Conservation (phyloP, 2,113 vertebrate genomes). For the Cettia cetti region DNA sequence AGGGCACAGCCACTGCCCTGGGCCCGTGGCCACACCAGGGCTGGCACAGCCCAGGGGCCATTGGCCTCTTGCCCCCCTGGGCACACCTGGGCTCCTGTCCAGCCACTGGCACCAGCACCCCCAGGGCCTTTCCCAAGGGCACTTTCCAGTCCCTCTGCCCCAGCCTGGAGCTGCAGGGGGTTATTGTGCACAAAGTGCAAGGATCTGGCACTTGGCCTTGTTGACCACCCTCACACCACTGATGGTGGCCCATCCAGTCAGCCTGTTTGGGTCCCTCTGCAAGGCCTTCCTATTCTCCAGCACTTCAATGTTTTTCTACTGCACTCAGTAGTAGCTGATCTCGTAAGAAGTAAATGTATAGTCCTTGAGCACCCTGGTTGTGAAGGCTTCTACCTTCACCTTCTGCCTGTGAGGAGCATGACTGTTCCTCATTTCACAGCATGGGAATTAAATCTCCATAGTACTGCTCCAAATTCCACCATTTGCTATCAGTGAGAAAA, state of each 20-base stretch:
- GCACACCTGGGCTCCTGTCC: not conserved
- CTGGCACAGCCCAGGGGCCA: not conserved
- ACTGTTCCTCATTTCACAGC: not conserved
- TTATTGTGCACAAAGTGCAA: not conserved
- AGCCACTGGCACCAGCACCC: not conserved
- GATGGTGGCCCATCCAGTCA: not conserved
- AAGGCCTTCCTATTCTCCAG: not conserved
- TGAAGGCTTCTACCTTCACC: not conserved
- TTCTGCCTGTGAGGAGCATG: not conserved
- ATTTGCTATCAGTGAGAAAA: constrained; percentile 2
- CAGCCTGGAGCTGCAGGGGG: not conserved
- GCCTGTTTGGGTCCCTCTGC: not conserved
- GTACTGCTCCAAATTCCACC: not conserved
- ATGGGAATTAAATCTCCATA: not conserved
- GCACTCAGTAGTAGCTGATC: not conserved
- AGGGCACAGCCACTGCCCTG: not conserved
- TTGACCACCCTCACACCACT: not conserved
- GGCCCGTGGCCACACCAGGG: not conserved
- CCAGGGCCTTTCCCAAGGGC: not conserved
- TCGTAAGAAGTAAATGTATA: not conserved
- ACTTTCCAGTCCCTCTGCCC: not conserved
- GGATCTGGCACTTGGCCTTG: not conserved
- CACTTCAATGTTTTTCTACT: not conserved
- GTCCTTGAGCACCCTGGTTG: not conserved
- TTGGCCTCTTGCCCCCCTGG: not conserved